phyloP scores from a whole-genome alignment of 1,140 invertebrate species.

The Hyposmocoma kahamanoa region DNA sequence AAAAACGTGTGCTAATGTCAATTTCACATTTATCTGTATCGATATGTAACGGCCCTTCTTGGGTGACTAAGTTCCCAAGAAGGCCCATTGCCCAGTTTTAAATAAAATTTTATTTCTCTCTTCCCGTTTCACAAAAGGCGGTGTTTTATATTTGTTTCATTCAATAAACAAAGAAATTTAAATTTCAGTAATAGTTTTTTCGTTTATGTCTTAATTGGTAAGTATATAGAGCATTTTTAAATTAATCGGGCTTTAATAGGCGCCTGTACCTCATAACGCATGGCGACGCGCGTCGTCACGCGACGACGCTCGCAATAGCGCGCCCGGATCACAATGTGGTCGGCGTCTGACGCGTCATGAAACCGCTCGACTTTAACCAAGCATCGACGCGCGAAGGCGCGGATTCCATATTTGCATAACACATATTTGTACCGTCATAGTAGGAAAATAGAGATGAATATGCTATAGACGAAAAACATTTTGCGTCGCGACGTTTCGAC shows the following conservation, averaged over 20 bases:
- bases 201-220: not conserved
- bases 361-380: too few species aligned
- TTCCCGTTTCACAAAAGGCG: not conserved
- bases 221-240: not conserved
- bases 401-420: too few species aligned
- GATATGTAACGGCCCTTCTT: not conserved
- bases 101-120: not conserved
- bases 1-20: not conserved
- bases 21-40: not conserved
- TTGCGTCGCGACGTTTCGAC: too few species aligned
- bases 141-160: not conserved
- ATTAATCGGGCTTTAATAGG: not conserved
- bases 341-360: too few species aligned
- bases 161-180: not conserved
- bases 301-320: too few species aligned
- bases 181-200: not conserved
- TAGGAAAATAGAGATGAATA: too few species aligned
- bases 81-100: not conserved
- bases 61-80: not conserved
- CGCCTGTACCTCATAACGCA: slow-evolving; percentile 3
- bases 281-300: too few species aligned
- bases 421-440: too few species aligned
- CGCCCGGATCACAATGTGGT: too few species aligned
- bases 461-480: too few species aligned
- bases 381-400: too few species aligned